A percentile compares a stretch with the other conserved stretches of the same genome.
Evolutionary conservation across 2,113 vertebrate genomes (phyloP).

Genomic region (Dicrurus megarhynchus): DNA sequence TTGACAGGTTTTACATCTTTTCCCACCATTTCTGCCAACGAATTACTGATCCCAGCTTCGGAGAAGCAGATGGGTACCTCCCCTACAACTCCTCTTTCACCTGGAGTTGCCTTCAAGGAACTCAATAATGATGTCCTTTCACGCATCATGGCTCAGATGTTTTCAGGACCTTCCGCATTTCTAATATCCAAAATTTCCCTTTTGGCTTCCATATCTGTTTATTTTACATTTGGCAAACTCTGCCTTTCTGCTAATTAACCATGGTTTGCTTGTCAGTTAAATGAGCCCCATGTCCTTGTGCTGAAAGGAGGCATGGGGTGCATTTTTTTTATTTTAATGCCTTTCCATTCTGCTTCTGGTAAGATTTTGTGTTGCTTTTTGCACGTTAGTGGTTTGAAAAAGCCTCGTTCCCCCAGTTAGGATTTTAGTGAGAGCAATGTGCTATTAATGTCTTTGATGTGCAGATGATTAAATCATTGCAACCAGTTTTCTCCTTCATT

Average conservation of each 20-base stretch:
- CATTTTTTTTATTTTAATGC: not conserved
- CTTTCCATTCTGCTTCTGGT: not conserved
- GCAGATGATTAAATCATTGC: not conserved
- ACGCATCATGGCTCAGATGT: not conserved
- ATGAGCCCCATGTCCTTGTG: not conserved
- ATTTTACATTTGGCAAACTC: not conserved
- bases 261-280: not conserved
- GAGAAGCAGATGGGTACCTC: not conserved
- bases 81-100: not conserved
- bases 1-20: not conserved
- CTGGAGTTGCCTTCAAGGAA: not conserved
- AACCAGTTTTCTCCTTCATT: not conserved
- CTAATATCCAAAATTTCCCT: not conserved
- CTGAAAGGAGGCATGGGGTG: not conserved
- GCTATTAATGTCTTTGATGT: not conserved
- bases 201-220: not conserved
- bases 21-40: not conserved
- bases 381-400: not conserved
- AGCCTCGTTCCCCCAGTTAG: rapidly evolving
- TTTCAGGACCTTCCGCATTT: not conserved
- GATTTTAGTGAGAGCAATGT: not conserved
- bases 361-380: not conserved
- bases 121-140: not conserved
- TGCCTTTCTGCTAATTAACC: not conserved
- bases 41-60: not conserved